phyloP scores from a whole-genome alignment of 2,797 vertebrate species.

The Gadopsis bispinosus region DNA sequence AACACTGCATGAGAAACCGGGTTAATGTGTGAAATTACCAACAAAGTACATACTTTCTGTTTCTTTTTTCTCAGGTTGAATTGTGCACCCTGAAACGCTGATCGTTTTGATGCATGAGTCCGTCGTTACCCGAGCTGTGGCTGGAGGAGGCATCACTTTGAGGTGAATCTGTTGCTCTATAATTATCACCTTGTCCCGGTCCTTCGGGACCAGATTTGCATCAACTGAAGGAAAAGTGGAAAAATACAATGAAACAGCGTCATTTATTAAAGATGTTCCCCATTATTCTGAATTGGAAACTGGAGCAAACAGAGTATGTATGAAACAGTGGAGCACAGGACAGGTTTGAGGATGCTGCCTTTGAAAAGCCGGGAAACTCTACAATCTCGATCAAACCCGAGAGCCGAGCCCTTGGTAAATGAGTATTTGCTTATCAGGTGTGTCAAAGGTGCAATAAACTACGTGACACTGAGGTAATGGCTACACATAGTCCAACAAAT shows the following conservation, averaged over 20 bases:
- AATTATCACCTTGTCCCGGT: slow-evolving; percentile 78
- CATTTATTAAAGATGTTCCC: neutral
- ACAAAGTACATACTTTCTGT: neutral
- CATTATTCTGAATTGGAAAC: neutral
- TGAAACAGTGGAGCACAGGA: neutral
- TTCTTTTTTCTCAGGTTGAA: neutral
- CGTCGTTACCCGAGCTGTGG: slow-evolving; percentile 63
- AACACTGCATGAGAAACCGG: neutral
- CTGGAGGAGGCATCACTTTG: slow-evolving; percentile 68
- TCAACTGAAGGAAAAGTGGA: slow-evolving; percentile 44
- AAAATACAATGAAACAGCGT: neutral
- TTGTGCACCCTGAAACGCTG: neutral
- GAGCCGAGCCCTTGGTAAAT: no score
- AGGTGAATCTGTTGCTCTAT: slow-evolving; percentile 75
- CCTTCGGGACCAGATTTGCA: slow-evolving; percentile 78
- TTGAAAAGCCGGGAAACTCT: neutral
- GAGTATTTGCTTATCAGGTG: no score
- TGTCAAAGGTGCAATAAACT: no score
- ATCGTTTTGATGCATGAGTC: neutral
- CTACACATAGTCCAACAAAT: no score
- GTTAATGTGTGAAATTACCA: neutral
- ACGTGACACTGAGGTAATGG: no score
- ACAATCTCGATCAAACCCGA: no score
- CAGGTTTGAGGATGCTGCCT: no score
- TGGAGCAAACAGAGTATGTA: neutral